These are phyloP conservation scores for Scyliorhinus canicula DNA, from an alignment of 2,797 vertebrate genomes.

Conservation along the genomic window DNA sequence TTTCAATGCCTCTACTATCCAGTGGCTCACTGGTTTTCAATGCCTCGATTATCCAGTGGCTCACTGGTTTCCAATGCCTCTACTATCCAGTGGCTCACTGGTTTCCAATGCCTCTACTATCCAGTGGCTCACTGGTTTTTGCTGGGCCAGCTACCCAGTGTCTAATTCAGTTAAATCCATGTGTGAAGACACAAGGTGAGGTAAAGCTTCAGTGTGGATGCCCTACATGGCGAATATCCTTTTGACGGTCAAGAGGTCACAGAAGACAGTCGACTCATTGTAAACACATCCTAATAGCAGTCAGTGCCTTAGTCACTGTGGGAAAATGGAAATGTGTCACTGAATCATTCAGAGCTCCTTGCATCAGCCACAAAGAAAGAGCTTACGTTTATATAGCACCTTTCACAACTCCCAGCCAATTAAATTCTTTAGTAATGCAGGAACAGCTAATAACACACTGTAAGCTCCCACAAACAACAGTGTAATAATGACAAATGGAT, in stretches of 20 bases:
- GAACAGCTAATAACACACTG: neutral
- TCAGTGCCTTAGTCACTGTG: neutral
- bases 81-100: too few species aligned
- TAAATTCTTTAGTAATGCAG: neutral
- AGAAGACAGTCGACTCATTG: neutral
- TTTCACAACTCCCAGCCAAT: neutral
- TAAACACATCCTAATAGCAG: neutral
- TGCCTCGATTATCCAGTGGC: too few species aligned
- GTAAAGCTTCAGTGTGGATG: neutral
- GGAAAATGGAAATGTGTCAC: neutral
- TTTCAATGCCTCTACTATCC: too few species aligned
- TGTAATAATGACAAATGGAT: neutral
- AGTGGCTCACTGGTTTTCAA: too few species aligned
- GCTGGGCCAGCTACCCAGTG: too few species aligned
- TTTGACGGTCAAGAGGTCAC: neutral
- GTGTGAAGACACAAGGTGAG: neutral
- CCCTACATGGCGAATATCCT: neutral
- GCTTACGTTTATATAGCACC: neutral
- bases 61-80: too few species aligned
- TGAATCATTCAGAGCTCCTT: neutral
- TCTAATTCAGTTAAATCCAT: too few species aligned
- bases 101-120: too few species aligned
- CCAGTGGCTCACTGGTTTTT: too few species aligned
- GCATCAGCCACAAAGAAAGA: neutral
- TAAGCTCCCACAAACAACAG: neutral